phyloP scores from a whole-genome alignment of 2,888 invertebrate genomes.

The Conistra vaccinii region DNA sequence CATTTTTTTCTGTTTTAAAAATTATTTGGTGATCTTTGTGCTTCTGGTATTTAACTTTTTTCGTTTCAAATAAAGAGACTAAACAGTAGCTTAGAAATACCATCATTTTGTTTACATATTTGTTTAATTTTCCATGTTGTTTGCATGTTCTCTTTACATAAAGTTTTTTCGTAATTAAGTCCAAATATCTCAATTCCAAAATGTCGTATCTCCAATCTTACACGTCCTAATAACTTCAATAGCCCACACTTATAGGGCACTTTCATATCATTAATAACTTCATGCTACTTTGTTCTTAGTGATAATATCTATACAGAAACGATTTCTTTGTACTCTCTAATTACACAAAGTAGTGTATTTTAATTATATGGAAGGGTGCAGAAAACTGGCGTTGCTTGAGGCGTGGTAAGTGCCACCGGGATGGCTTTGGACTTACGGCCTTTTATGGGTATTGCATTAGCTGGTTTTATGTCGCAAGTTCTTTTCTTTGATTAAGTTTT shows the following conservation, averaged over 20 bases:
- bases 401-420: conserved; percentile 61
- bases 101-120: not conserved
- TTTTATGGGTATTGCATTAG: conserved; percentile 10
- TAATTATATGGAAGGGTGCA: conserved; percentile 86
- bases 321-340: conserved; percentile 84
- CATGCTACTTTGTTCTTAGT: conserved; percentile 74
- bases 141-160: not conserved
- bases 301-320: conserved; percentile 83
- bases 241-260: conserved; percentile 57
- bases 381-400: conserved; percentile 78
- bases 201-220: conserved; percentile 54
- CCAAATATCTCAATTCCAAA: conserved; percentile 37
- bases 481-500: not conserved
- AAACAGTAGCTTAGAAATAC: not conserved
- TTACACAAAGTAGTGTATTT: conserved; percentile 82
- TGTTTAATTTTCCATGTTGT: not conserved
- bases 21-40: not conserved
- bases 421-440: conserved; percentile 67
- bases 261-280: conserved; percentile 74
- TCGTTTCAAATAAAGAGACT: not conserved
- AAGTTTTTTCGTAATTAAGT: conserved; percentile 19
- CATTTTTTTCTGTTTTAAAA: not conserved
- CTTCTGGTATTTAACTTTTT: not conserved
- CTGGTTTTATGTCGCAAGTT: not conserved
- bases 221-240: conserved; percentile 59